Percentiles rank a stretch among this genome's conserved stretches.
Evolutionary conservation across 2,113 vertebrate genomes (phyloP).

Genomic region (Oncorhynchus tshawytscha): DNA sequence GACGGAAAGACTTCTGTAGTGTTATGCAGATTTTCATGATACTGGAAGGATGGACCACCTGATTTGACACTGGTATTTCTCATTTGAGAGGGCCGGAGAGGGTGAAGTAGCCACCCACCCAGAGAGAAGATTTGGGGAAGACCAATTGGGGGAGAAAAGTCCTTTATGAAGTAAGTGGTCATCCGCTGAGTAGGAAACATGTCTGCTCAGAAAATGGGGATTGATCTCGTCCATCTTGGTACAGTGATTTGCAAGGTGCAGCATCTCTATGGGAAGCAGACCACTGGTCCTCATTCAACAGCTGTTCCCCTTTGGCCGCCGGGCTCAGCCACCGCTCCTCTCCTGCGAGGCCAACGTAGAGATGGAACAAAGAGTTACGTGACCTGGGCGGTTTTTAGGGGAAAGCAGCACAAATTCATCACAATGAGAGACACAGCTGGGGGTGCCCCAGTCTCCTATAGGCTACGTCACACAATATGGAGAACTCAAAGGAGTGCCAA

Average conservation of each 20-base stretch:
- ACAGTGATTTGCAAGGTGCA: slow-evolving; percentile 21
- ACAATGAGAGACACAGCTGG: slow-evolving; percentile 33
- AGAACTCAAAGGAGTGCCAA: slow-evolving; percentile 8
- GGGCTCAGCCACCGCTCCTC: slow-evolving; percentile 5
- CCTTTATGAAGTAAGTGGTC: not conserved
- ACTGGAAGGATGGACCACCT: no score
- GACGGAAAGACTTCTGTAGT: no score
- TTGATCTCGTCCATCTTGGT: slow-evolving; percentile 20
- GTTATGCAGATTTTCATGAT: no score
- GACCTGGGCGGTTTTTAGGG: slow-evolving; percentile 21
- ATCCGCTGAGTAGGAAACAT: not conserved
- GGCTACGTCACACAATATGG: slow-evolving; percentile 1
- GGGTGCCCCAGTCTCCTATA: slow-evolving; percentile 11
- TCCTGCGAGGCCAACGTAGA: slow-evolving; percentile 1
- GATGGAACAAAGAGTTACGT: slow-evolving; percentile 47
- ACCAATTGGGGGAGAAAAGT: not conserved
- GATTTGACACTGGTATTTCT: no score
- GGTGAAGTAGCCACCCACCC: no score
- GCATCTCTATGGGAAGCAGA: slow-evolving; percentile 21
- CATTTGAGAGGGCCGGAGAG: no score
- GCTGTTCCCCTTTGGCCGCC: slow-evolving; percentile 32
- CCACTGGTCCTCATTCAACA: slow-evolving; percentile 25
- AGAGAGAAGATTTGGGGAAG: no score
- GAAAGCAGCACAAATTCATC: slow-evolving; percentile 34
- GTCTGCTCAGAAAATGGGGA: not conserved